Conservation (phyloP, 2,888 invertebrate species). For the Andricus quercusramuli region DNA sequence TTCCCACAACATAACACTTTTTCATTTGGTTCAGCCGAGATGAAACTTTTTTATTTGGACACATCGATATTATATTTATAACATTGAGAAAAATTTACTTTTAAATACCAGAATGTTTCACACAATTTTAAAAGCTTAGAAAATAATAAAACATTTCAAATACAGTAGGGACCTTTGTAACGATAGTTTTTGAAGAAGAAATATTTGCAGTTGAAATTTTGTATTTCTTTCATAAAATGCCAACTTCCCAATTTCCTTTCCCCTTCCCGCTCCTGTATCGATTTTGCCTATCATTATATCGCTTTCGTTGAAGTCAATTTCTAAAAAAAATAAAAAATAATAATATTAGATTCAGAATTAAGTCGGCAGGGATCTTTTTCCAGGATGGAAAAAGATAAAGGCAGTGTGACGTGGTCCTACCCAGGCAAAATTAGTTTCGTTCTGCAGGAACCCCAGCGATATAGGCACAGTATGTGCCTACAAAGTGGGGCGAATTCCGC, state of each 20-base stretch:
- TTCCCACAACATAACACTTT: no score
- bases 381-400: neutral
- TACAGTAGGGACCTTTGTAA: no score
- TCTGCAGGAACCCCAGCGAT: constrained; percentile 46
- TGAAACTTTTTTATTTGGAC: no score
- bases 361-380: constrained; percentile 5
- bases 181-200: no score
- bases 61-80: no score
- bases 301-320: neutral
- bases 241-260: neutral
- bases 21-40: no score
- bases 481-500: neutral
- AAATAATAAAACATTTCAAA: no score
- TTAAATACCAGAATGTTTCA: no score
- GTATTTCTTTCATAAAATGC: neutral
- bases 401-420: constrained; percentile 14
- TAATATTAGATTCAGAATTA: neutral
- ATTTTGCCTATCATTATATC: neutral
- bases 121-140: no score
- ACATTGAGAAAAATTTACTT: no score
- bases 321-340: neutral
- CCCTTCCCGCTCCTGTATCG: neutral
- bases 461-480: constrained; percentile 42
- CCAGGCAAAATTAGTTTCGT: constrained; percentile 52
- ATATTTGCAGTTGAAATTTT: no score